Evolutionary conservation across 2,113 vertebrate species (phyloP).

Genomic region (Eurystomus gularis): DNA sequence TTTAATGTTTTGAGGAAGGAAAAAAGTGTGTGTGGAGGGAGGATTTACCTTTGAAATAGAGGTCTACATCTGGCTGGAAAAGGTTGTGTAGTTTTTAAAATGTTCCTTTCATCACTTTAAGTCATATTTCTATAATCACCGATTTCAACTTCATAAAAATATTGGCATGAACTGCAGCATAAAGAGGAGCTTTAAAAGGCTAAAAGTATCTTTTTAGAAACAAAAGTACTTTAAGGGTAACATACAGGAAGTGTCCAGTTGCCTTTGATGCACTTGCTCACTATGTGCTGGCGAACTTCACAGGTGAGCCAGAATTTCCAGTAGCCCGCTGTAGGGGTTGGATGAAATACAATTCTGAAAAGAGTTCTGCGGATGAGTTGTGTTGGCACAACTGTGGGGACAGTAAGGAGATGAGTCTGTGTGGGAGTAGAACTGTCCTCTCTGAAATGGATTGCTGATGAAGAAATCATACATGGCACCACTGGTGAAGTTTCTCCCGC

Average conservation of each 20-base stretch:
- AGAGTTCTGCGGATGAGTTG: not conserved
- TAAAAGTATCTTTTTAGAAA: not conserved
- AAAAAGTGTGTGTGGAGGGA: not conserved
- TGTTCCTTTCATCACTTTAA: not conserved
- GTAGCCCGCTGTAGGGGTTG: not conserved
- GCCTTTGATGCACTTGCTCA: not conserved
- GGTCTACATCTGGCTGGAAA: not conserved
- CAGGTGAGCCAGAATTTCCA: not conserved
- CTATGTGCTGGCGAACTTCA: not conserved
- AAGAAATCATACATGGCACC: not conserved
- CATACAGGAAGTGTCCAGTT: rapidly evolving
- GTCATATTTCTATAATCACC: not conserved
- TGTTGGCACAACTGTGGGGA: not conserved
- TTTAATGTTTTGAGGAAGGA: not conserved
- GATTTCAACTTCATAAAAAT: not conserved
- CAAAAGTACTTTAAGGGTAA: not conserved
- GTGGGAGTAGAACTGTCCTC: not conserved
- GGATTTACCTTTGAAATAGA: not conserved
- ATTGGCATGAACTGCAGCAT: not conserved
- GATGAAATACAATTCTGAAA: not conserved
- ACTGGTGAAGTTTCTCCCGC: not conserved
- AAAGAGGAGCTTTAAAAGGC: not conserved
- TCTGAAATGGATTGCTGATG: not conserved
- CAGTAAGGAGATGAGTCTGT: not conserved
- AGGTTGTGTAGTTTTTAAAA: not conserved